Evolutionary conservation across 2,113 vertebrate species (phyloP).

Genomic region (Aptenodytes patagonicus): DNA sequence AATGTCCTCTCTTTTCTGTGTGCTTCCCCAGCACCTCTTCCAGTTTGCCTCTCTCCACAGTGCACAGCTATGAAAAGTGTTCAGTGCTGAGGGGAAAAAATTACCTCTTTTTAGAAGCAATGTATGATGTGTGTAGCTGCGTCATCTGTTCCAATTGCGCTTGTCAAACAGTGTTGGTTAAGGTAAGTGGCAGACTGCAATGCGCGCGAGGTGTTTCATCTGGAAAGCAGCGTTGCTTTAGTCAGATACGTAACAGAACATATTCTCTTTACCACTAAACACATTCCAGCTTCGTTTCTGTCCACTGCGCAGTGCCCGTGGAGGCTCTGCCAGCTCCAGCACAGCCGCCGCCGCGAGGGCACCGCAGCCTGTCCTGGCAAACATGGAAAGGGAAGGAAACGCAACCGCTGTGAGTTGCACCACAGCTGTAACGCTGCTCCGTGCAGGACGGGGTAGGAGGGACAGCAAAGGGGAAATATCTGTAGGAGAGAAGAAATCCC

Average conservation of each 20-base stretch:
- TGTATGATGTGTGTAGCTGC: neutral
- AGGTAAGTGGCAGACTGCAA: neutral
- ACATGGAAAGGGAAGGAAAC: neutral
- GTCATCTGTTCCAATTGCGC: neutral
- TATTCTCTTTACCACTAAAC: conserved; percentile 37
- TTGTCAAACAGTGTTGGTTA: neutral
- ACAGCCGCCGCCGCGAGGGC: neutral
- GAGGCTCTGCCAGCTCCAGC: neutral
- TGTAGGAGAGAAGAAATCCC: neutral
- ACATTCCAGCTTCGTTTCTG: neutral
- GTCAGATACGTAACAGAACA: neutral
- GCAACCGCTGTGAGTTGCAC: neutral
- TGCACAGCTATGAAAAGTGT: neutral
- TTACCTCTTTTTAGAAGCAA: neutral
- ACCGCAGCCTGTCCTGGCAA: neutral
- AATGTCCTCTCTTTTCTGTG: neutral
- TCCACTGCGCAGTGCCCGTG: neutral
- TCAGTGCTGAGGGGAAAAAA: neutral
- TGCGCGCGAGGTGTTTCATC: conserved; percentile 14
- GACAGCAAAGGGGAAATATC: neutral
- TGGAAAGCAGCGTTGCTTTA: conserved; percentile 14
- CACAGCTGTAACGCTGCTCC: neutral
- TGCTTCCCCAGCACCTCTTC: neutral
- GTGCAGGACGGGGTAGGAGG: fast-evolving
- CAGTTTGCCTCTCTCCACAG: neutral